Evolutionary conservation across 2,113 vertebrate species (phyloP).

Genomic region (Corythaixoides concolor): DNA sequence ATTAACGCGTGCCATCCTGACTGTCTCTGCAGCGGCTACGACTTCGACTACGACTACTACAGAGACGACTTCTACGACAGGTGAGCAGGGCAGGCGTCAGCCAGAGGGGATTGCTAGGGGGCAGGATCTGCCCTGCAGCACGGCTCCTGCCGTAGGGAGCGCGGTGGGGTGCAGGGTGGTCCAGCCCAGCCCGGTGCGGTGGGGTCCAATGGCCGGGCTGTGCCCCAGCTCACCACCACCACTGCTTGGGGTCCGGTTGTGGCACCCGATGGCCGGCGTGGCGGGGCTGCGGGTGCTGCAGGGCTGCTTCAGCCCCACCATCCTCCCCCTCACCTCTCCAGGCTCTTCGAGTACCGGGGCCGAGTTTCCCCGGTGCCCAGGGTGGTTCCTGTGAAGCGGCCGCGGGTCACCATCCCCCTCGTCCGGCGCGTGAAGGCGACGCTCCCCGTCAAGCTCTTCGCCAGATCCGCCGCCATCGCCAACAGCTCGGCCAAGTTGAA

Average conservation of each 20-base stretch:
- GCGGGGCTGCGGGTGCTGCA: not conserved
- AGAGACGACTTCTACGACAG: constrained; percentile 90
- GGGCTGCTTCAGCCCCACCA: not conserved
- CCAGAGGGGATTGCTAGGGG: not conserved
- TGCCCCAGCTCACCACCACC: rapidly evolving
- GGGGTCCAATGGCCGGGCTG: not conserved
- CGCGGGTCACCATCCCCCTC: constrained; percentile 85
- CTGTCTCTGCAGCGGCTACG: constrained; percentile 83
- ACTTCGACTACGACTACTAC: constrained; percentile 90
- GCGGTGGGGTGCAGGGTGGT: not conserved
- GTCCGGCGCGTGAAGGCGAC: constrained; percentile 87
- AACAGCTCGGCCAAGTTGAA: constrained; percentile 83
- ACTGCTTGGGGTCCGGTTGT: not conserved
- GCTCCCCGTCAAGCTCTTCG: constrained; percentile 86
- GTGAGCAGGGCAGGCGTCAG: constrained; percentile 64
- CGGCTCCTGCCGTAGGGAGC: rapidly evolving
- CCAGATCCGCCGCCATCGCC: constrained; percentile 78
- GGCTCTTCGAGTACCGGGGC: constrained; percentile 89
- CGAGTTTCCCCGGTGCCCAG: constrained; percentile 83
- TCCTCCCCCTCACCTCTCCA: constrained; percentile 20
- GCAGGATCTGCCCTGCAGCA: not conserved
- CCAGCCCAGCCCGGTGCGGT: rapidly evolving
- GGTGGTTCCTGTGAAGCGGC: constrained; percentile 86
- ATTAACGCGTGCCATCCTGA: not conserved
- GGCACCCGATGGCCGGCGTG: rapidly evolving